Base-by-base conservation (phyloP, 2,113 vertebrate genomes). In the Myotis lucifugus region DNA sequence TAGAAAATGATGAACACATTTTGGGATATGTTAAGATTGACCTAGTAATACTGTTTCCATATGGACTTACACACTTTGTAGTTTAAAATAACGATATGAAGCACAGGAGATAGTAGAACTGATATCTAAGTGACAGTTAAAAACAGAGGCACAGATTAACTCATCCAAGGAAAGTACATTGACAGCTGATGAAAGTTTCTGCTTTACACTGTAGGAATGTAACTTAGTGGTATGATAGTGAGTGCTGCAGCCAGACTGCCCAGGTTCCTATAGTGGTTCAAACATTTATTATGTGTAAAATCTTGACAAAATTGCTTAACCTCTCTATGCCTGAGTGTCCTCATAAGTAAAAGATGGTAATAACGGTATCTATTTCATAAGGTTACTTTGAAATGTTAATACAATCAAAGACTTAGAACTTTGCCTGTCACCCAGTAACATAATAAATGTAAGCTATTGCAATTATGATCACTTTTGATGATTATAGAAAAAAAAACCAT, bases 21-120 rank as follows among this genome's bases (percentile, higher is more conserved):
- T 84, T 6, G 27, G 32, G 1, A 70, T 19, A 88, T 10, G 5
- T 37, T 74, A 79, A 67, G 12, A 59, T 5, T 91, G 19, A 82
- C 27, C 27, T n/a, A 54, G 27, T 23, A 77, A 83, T 40, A 42
- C 6, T 76, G 29, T 0, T 87, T 93, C 27, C 17, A 5, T 42
- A 56, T 11, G 12, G 0, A 73, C 25, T 14, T 50, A 0, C 8
- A 93, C 0, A 61, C 18, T 88, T 61, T 70, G 25, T 32, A 84
- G 34, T 69, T 74, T 14, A 78, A 82, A 91, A 94, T 64, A 74
- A 73, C 88, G 52, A 84, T 29, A 18, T 15, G 64, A 94, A 70
- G 11, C 21, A 73, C 32, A 69, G 29, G 76, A 82, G 21, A 83
- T 6, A 59, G 17, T n/a, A 82, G 8, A 61, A 32, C 32, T 67